Conservation (phyloP, 2,113 vertebrate species). For the Acrocephalus kingi region DNA sequence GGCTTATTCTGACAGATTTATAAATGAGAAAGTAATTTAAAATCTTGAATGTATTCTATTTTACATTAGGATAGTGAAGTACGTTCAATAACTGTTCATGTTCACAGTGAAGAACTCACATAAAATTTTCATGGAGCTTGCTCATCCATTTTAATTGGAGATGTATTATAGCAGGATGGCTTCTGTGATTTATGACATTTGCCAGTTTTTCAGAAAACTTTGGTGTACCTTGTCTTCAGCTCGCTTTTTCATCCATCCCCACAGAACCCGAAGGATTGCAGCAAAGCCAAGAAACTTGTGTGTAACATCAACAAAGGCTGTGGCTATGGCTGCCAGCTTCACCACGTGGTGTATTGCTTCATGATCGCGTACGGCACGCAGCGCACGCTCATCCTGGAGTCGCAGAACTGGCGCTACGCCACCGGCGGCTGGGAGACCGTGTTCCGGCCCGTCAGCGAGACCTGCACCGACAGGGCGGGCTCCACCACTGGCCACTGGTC, state of each 20-base stretch:
- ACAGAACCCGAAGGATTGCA: slow-evolving; percentile 96
- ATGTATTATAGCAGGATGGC: neutral
- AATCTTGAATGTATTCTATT: slow-evolving; percentile 37
- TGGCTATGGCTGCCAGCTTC: slow-evolving; percentile 97
- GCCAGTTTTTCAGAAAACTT: neutral
- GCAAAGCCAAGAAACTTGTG: slow-evolving; percentile 93
- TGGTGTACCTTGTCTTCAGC: neutral
- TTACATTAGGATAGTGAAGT: slow-evolving; percentile 29
- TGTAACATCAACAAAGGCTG: slow-evolving; percentile 99
- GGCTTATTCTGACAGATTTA: slow-evolving; percentile 48
- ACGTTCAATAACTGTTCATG: slow-evolving; percentile 12
- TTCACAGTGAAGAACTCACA: slow-evolving; percentile 4
- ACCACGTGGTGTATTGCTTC: slow-evolving; percentile 98
- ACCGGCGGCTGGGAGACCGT: slow-evolving; percentile 96
- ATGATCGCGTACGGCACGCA: slow-evolving; percentile 98
- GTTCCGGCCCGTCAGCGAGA: slow-evolving; percentile 94
- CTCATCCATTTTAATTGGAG: slow-evolving; percentile 16
- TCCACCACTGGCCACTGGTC: slow-evolving; percentile 93
- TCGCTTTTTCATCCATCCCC: slow-evolving; percentile 4
- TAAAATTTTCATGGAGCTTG: slow-evolving; percentile 41
- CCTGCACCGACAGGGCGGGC: slow-evolving; percentile 91
- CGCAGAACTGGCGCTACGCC: slow-evolving; percentile 97
- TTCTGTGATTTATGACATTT: slow-evolving; percentile 15
- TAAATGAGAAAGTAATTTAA: slow-evolving; percentile 46
- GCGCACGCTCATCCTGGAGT: slow-evolving; percentile 94